Evolutionary conservation across 2,888 invertebrate species (phyloP), one percentile per base, ranked within the genome.

Genomic region (Rugalucina vietnamica): DNA sequence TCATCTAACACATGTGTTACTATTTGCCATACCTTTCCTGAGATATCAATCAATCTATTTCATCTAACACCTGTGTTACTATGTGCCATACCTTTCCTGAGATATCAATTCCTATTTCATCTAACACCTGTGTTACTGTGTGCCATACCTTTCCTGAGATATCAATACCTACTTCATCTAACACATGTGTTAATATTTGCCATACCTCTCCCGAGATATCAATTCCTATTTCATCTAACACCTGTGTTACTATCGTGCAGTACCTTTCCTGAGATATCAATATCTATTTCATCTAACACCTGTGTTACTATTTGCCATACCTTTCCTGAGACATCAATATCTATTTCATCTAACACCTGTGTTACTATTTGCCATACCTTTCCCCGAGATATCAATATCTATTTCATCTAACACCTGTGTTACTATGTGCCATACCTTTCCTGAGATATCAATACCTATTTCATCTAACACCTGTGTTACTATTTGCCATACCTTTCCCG

Each of bases 101-200:
- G 87, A 98, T 97, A 95, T 99, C 98, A 95, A 99, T 98, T 87
- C 98, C 98, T 92, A 99, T 98, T 95, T 99, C 98, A 95, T 98
- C 98, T n/a, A 98, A 96, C 57, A 98, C 98, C 95, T 98, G 96
- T 79, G 76, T 97, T n/a, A 98, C 97, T 95, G 98, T 97, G 88
- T n/a, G 5, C 5, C 90, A 94, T 94, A 97, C 97, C 96, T 98
- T 97, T 92, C 97, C 98, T 89, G 97, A 97, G 87, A 98, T 97
- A 95, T 99, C 98, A 95, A 99, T 98, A 86, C 98, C 98, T 92
- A 99, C 98, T 95, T 99, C 98, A 95, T 98, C 98, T n/a, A 98
- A 96, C 57, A 98, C 98, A 95, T 98, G 96, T 79, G 76, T 97
- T n/a, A 98, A 97, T 95, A 99, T 97, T n/a, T n/a, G 5, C 5